These are phyloP conservation scores for Coremacera marginata DNA, from an alignment of 2,888 invertebrate species.

Conservation along the genomic window DNA sequence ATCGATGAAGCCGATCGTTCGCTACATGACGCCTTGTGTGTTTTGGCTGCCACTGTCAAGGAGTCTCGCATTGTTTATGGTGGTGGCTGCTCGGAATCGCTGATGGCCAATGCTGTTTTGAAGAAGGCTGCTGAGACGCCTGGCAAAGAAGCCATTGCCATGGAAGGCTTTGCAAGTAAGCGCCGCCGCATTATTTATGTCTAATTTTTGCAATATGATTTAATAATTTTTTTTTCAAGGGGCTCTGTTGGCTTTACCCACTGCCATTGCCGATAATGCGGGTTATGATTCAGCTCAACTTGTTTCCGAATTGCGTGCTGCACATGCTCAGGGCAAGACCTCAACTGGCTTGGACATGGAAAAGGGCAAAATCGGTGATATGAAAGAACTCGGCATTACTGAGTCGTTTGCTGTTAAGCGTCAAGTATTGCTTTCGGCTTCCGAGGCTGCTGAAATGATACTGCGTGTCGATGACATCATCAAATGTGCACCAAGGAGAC, in stretches of 20 bases:
- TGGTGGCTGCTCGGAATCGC: constrained; percentile 94
- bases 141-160: constrained; percentile 97
- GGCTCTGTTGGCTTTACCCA: constrained; percentile 91
- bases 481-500: constrained; percentile 88
- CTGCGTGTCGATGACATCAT: constrained; percentile 98
- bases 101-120: constrained; percentile 95
- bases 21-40: constrained; percentile 97
- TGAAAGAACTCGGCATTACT: constrained; percentile 91
- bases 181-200: constrained; percentile 10
- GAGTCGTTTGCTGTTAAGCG: constrained; percentile 98
- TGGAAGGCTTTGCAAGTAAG: constrained; percentile 89
- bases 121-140: constrained; percentile 87
- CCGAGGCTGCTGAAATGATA: constrained; percentile 99
- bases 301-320: constrained; percentile 90
- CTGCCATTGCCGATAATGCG: constrained; percentile 97
- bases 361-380: constrained; percentile 87
- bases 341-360: constrained; percentile 84
- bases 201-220: not conserved
- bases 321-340: constrained; percentile 87
- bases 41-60: constrained; percentile 93
- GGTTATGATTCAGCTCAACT: constrained; percentile 98
- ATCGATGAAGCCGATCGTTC: constrained; percentile 99
- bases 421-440: constrained; percentile 92
- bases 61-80: constrained; percentile 93
- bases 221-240: constrained; percentile 56